Evolutionary conservation across 1,140 invertebrate species (phyloP), one percentile per base, ranked within the genome.

Genomic region (Zaprionus kolodkinae): DNA sequence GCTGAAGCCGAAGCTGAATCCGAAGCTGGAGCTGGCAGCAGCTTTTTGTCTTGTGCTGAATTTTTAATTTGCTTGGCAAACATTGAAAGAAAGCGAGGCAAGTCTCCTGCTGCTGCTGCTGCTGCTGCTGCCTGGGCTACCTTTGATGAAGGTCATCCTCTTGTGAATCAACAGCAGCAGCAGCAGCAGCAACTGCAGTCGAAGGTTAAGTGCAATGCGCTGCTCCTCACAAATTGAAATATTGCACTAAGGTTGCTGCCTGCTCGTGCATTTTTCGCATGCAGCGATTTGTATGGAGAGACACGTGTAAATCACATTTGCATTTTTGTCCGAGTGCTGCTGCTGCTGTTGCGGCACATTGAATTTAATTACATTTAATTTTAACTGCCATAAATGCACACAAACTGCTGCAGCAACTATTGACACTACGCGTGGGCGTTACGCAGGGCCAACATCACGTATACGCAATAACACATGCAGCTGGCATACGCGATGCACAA

Each of bases 21-120:
- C 68, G 54, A 15, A 33, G 36, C 55, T 57, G 57, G 71, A 60
- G 27, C 27, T 6, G 6, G 27, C 27, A 30, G 72, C 48, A 72
- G 63, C 72, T 68, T 71, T 76, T 76, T 65, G 85, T 89, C 81
- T 89, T 81, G 57, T 76, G 72, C 72, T 89, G 85, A 89, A 89
- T 89, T 85, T 89, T 89, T 89, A 89, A 89, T 89, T 89, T 89
- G 81, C 78, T 63, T 61, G 66, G 78, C 85, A 88, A 88, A 89
- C 81, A 89, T 57, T 45, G 45, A 40, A 67, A 72, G 61, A 65
- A 73, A 69, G 55, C 60, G 17, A 30, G 45, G 68, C 60, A 30
- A 56, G 67, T 59, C 60, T 43, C 36, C 67, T 15, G 17, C 33
- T 43, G 48, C 67, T 15, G 17, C 33, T 36, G 5, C 10, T 54